Base-by-base conservation (phyloP, 2,113 vertebrate genomes). In the Rattus rattus region DNA sequence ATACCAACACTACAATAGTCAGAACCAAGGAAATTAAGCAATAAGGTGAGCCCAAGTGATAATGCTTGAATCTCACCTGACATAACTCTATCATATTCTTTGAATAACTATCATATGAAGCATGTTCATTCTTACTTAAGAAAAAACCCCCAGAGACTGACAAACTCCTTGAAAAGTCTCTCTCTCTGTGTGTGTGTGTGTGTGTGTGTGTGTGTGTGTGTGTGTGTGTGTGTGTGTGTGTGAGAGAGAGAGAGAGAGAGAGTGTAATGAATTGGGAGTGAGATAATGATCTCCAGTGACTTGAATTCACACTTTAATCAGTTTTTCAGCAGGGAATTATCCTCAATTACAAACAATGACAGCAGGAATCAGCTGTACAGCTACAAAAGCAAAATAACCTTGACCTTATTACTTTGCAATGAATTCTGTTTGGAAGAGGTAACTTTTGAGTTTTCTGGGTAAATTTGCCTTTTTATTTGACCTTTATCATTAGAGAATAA, bases 301-400 rank as follows among this genome's bases (percentile, higher is more conserved):
- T n/a, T 80, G 47, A 97, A 92, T 96, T 92, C 89, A 95, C 52
- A 75, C 56, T 39, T 61, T 70, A 92, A 39, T 81, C 61, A 19
- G n/a, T 61, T 33, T n/a, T 7, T 92, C 76, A 61, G 90, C 76
- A 81, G 77, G 88, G 81, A 81, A 28, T 80, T 80, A 65, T 90
- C 11, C 86, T 79, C 59, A 43, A 86, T 81, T n/a, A 69, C 10
- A 96, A 92, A 90, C 30, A 88, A 90, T 39, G 73, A 84, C 12
- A 90, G 73, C 36, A 69, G 22, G 26, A 75, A 52, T 70, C 10
- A 86, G 12, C 26, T 39, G 7, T 12, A 1, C 24, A 87, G 5
- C 30, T 80, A 77, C 59, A 65, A 63, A 90, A 87, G 7, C 33
- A 73, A 47, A 59, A 17, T 24, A 20, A 61, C 30, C 69, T 47